Percentiles rank a stretch among this genome's conserved stretches.
Evolutionary conservation across 2,888 invertebrate genomes (phyloP).

Genomic region (Hartigia nigra): DNA sequence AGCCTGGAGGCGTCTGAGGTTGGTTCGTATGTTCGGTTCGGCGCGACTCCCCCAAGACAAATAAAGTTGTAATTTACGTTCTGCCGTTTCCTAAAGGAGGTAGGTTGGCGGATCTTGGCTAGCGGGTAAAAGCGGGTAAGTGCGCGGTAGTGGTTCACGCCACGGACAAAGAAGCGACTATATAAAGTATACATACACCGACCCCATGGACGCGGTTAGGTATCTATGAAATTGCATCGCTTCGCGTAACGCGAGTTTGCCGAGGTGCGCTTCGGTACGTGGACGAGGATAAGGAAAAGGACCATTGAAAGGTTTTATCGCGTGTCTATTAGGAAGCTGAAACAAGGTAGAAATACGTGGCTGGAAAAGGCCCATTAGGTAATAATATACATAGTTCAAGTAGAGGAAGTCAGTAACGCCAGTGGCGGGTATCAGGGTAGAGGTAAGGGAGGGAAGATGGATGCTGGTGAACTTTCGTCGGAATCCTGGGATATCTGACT

Average conservation of each 20-base stretch:
- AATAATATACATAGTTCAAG: background rate
- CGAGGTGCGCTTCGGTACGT: background rate
- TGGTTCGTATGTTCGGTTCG: background rate
- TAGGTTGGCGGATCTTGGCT: background rate
- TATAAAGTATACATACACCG: background rate
- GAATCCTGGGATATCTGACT: background rate
- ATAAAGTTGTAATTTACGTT: conserved; percentile 42
- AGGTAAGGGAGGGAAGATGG: background rate
- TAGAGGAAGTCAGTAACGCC: background rate
- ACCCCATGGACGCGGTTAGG: background rate
- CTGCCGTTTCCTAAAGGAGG: conserved; percentile 30
- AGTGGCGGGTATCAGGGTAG: background rate
- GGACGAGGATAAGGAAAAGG: background rate
- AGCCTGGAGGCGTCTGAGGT: conserved; percentile 1
- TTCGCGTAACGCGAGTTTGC: conserved; percentile 8
- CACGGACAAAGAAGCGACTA: conserved; percentile 33
- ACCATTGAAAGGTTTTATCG: background rate
- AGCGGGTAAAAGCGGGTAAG: background rate
- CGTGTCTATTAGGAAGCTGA: background rate
- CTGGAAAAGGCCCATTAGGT: background rate
- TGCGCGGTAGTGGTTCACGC: background rate
- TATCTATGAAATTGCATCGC: conserved; percentile 30
- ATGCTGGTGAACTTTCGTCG: background rate
- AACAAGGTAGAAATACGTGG: background rate
- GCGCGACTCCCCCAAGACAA: conserved; percentile 27